A percentile compares a stretch with the other conserved stretches of the same genome.
Evolutionary conservation across 2,113 vertebrate genomes (phyloP).

Genomic region (Smithornis capensis): DNA sequence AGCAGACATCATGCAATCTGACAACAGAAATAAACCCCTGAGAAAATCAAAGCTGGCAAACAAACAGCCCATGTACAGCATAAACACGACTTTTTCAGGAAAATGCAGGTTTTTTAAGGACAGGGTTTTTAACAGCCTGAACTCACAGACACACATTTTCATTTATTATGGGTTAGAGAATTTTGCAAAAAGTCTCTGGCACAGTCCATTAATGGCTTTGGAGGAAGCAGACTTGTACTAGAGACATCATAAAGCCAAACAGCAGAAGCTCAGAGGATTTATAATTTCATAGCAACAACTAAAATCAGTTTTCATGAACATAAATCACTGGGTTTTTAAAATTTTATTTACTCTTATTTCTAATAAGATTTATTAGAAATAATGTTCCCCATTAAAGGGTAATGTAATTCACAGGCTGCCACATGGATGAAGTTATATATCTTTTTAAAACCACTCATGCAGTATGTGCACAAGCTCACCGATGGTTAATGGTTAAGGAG

Average conservation of each 20-base stretch:
- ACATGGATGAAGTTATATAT: background rate
- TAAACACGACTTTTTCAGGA: background rate
- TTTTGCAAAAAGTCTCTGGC: background rate
- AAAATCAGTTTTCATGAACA: background rate
- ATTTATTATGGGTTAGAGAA: background rate
- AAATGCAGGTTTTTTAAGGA: background rate
- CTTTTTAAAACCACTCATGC: background rate
- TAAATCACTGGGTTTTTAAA: background rate
- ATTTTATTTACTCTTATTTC: conserved; percentile 21
- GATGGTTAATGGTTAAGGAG: background rate
- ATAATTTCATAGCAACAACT: background rate
- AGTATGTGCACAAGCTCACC: background rate
- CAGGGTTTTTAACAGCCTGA: background rate
- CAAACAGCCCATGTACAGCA: background rate
- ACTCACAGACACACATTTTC: background rate
- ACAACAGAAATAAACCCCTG: conserved; percentile 25
- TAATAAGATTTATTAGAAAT: conserved; percentile 47
- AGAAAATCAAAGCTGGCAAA: conserved; percentile 27
- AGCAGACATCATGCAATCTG: background rate
- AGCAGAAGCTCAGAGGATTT: background rate
- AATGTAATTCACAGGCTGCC: background rate
- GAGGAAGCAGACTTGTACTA: background rate
- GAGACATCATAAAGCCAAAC: background rate
- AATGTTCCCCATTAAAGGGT: background rate
- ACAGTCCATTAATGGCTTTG: background rate